Evolutionary conservation across 2,888 invertebrate genomes (phyloP).

Genomic region (Drosophila monieri): DNA sequence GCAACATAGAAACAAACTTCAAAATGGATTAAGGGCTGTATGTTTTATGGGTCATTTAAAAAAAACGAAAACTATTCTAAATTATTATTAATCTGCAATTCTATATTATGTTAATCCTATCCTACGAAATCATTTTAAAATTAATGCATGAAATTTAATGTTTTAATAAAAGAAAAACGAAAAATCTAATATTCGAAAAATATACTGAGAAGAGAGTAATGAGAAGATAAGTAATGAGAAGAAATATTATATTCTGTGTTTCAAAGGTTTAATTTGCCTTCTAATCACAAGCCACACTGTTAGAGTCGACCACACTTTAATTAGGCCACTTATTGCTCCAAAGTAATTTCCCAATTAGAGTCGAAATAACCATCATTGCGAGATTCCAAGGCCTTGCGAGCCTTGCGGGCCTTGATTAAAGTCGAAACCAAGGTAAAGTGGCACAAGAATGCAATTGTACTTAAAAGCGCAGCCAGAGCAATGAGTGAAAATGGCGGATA

Average conservation of each 20-base stretch:
- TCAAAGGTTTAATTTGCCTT: background rate
- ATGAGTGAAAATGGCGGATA: slow-evolving; percentile 50
- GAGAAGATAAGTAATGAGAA: too few species aligned
- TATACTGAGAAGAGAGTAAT: too few species aligned
- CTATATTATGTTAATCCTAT: too few species aligned
- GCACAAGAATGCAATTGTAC: slow-evolving; percentile 59
- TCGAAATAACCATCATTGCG: slow-evolving; percentile 5
- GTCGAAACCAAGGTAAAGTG: slow-evolving; percentile 51
- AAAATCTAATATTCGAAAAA: too few species aligned
- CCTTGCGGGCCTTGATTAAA: slow-evolving; percentile 65
- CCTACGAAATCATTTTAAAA: too few species aligned
- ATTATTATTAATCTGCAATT: too few species aligned
- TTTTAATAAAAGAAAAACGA: too few species aligned
- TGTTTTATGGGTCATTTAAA: too few species aligned
- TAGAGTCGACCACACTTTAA: background rate
- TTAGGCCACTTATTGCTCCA: slow-evolving; percentile 3
- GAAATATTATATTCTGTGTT: too few species aligned
- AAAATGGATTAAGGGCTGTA: background rate
- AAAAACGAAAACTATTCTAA: too few species aligned
- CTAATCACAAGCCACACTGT: background rate
- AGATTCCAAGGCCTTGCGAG: slow-evolving; percentile 23
- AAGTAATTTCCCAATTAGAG: slow-evolving; percentile 21
- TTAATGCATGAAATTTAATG: too few species aligned
- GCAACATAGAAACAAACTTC: background rate
- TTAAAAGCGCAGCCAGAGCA: slow-evolving; percentile 41